phyloP scores from a whole-genome alignment of 2,888 invertebrate species.

The Torymus aiolomorphi region DNA sequence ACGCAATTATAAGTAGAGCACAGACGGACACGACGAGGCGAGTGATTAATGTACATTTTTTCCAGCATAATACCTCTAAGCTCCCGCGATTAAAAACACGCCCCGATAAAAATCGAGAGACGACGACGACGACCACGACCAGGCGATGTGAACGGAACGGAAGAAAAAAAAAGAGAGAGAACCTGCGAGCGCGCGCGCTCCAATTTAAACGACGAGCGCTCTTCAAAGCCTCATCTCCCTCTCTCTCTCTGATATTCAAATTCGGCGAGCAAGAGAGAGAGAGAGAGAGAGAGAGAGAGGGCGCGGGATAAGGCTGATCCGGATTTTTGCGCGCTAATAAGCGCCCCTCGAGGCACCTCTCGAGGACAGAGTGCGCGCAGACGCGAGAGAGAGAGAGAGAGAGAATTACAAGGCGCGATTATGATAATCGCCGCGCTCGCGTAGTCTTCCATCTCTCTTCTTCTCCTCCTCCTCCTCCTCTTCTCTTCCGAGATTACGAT shows the following conservation, averaged over 20 bases:
- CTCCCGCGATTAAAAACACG: conserved; percentile 55
- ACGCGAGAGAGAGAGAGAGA: conserved; percentile 14
- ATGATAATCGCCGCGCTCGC: conserved; percentile 52
- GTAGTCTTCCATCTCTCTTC: neutral
- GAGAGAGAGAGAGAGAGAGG: too few relatives aligned
- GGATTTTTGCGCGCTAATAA: conserved; percentile 54
- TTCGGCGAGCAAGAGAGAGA: conserved; percentile 29
- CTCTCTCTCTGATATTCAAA: conserved; percentile 54
- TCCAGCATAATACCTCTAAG: conserved; percentile 56
- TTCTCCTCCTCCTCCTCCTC: conserved; percentile 1
- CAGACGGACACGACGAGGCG: neutral
- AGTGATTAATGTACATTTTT: conserved; percentile 56
- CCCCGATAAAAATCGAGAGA: conserved; percentile 55
- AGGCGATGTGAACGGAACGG: neutral
- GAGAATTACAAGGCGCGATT: conserved; percentile 58
- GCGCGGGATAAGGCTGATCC: conserved; percentile 55
- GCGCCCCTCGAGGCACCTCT: conserved; percentile 24
- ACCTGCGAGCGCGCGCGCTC: conserved; percentile 21
- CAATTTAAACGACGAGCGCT: conserved; percentile 37
- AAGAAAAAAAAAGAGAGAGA: conserved; percentile 15
- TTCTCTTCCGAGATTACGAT: conserved; percentile 33
- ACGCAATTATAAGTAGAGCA: conserved; percentile 56
- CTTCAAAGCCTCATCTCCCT: too few relatives aligned
- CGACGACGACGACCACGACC: conserved; percentile 3
- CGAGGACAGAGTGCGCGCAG: too few relatives aligned